Evolutionary conservation across 1,140 invertebrate genomes (phyloP).

Genomic region (Drosophila novamexicana): DNA sequence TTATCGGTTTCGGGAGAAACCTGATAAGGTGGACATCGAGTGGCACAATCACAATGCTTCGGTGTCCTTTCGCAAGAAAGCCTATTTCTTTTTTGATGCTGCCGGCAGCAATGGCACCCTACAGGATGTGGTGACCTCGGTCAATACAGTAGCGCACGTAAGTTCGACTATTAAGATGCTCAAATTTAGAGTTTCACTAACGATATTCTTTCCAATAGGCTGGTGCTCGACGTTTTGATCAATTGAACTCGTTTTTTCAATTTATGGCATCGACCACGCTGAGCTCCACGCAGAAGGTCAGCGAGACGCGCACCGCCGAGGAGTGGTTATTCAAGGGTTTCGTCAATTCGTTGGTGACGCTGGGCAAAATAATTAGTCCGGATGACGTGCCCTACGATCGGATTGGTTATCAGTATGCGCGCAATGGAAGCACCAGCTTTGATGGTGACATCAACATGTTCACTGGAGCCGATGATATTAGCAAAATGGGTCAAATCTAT

Average conservation of each 20-base stretch:
- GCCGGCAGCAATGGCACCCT: constrained; percentile 90
- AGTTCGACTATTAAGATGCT: constrained; percentile 85
- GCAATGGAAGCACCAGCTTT: constrained; percentile 89
- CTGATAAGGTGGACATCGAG: constrained; percentile 89
- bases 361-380: constrained; percentile 84
- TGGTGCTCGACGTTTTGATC: constrained; percentile 84
- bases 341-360: constrained; percentile 88
- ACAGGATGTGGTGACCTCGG: constrained; percentile 89
- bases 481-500: constrained; percentile 87
- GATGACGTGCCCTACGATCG: constrained; percentile 87
- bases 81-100: constrained; percentile 91
- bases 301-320: constrained; percentile 87
- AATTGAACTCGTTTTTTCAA: constrained; percentile 4
- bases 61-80: constrained; percentile 91
- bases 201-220: constrained; percentile 85
- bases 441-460: constrained; percentile 91
- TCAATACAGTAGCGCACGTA: constrained; percentile 91
- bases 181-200: not conserved
- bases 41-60: constrained; percentile 91
- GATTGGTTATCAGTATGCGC: constrained; percentile 92
- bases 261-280: constrained; percentile 59
- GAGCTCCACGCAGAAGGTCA: constrained; percentile 84
- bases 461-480: constrained; percentile 87
- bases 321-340: constrained; percentile 92
- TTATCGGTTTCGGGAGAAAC: constrained; percentile 90